Evolutionary conservation across 2,113 vertebrate genomes (phyloP).

Genomic region (Oryzias javanicus): DNA sequence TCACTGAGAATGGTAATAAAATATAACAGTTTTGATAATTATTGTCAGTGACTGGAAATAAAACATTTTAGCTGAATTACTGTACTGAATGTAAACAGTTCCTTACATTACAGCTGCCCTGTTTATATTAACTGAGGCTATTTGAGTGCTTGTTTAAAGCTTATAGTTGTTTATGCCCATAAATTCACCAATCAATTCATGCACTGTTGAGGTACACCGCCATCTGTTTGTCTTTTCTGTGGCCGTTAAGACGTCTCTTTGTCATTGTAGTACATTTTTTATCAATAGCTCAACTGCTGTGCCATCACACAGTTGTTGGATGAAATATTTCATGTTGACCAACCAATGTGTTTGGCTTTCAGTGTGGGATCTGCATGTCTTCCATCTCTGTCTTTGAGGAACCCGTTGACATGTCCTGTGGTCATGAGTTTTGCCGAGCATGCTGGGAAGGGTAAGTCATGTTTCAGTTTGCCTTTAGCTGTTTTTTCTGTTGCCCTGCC

Average conservation of each 20-base stretch:
- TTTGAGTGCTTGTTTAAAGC: constrained; percentile 54
- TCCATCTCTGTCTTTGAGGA: constrained; percentile 94
- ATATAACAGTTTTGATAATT: no score
- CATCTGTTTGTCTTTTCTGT: constrained; percentile 27
- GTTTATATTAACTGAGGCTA: constrained; percentile 31
- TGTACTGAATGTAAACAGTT: neutral
- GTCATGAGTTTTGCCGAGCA: constrained; percentile 94
- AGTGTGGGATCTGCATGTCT: constrained; percentile 99
- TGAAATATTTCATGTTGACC: neutral
- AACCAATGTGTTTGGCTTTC: constrained; percentile 28
- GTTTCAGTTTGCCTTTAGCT: neutral
- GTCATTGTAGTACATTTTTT: no score
- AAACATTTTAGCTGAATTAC: neutral
- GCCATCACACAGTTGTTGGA: no score
- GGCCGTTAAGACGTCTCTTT: no score
- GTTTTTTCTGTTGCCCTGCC: no score
- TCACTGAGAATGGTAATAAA: no score
- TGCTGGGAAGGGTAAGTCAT: constrained; percentile 96
- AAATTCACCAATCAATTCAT: constrained; percentile 52
- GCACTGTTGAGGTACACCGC: constrained; percentile 51
- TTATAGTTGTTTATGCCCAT: constrained; percentile 55
- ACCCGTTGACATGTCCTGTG: constrained; percentile 95
- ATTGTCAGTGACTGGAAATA: neutral
- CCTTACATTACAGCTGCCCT: constrained; percentile 1
- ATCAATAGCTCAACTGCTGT: no score